Base-by-base conservation (phyloP, 2,113 vertebrate species). In the Menura novaehollandiae region DNA sequence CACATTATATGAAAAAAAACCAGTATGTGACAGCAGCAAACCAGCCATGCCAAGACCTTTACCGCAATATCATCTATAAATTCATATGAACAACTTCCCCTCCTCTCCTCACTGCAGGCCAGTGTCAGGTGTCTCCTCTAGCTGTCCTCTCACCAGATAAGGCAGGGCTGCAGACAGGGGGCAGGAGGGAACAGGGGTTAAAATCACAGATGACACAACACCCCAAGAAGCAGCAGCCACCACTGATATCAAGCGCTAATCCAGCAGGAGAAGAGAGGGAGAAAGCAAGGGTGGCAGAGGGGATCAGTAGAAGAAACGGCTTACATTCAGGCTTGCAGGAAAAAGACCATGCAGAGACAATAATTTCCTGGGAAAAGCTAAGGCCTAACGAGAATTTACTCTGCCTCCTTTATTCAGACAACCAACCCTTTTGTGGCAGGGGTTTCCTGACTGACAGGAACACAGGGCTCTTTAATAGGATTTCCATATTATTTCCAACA, bases 401-500 rank as follows among this genome's bases (percentile, higher is more conserved):
- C 97, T 97, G 97, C 93, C 93, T 97, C 96, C 95, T 98, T 98
- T 98, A 98, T 98, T 97, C 95, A 97, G 95, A 98, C 98, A 98
- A 98, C 94, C 96, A 98, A 89, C 88, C 83, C 98, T 97, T 98
- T 98, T 98, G 98, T 98, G 97, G 96, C 95, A 85, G 28, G 69
- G 97, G 96, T 94, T 98, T 98, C 97, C 97, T 98, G 98, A 98
- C 95, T 98, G 98, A 98, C 98, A 98, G 98, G 95, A 98, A 98
- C 96, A 91, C 92, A 59, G 95, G 97, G 97, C 97, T 98, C 96
- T 97, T 98, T 98, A 98, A 98, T 98, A 98, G 98, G 98, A 99
- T 99, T 99, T 98, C 98, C 98, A 98, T 98, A 98, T 98, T 98
- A 98, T 98, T 98, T 98, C 97, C 95, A 98, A 98, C 98, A 98